Percentiles rank a stretch among this genome's conserved stretches.
phyloP scores from a whole-genome alignment of 2,888 invertebrate genomes.

The Frankliniella fusca region DNA sequence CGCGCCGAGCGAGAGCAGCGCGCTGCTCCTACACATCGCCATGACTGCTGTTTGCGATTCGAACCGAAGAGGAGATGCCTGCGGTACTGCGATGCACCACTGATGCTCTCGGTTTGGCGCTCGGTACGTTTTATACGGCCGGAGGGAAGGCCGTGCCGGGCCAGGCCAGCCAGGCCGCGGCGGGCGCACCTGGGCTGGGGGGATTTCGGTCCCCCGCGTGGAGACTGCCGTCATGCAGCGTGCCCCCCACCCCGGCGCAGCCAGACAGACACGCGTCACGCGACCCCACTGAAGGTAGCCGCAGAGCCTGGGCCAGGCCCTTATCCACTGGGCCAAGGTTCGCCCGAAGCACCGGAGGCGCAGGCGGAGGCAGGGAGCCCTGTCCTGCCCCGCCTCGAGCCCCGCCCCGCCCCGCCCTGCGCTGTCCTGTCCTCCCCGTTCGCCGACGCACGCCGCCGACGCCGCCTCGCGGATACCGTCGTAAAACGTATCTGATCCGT shows the following conservation, averaged over 20 bases:
- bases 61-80: no score
- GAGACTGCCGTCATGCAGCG: not conserved
- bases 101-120: not conserved
- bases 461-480: not conserved
- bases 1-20: not conserved
- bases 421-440: not conserved
- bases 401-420: no score
- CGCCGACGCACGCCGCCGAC: not conserved
- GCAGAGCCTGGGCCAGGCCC: not conserved
- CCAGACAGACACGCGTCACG: constrained; percentile 3
- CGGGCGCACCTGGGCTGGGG: not conserved
- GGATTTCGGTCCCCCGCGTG: not conserved
- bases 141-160: not conserved
- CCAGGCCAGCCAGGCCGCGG: not conserved
- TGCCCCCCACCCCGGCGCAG: not conserved
- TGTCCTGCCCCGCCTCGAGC: not conserved
- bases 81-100: not conserved
- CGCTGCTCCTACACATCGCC: no score
- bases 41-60: no score
- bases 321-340: constrained; percentile 24
- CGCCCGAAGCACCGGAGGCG: not conserved
- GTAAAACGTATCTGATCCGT: not conserved
- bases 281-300: constrained; percentile 19
- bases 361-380: not conserved
- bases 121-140: not conserved